These are phyloP conservation scores for Lasioglossum calceatum DNA, from an alignment of 2,888 invertebrate species.

Conservation along the genomic window DNA sequence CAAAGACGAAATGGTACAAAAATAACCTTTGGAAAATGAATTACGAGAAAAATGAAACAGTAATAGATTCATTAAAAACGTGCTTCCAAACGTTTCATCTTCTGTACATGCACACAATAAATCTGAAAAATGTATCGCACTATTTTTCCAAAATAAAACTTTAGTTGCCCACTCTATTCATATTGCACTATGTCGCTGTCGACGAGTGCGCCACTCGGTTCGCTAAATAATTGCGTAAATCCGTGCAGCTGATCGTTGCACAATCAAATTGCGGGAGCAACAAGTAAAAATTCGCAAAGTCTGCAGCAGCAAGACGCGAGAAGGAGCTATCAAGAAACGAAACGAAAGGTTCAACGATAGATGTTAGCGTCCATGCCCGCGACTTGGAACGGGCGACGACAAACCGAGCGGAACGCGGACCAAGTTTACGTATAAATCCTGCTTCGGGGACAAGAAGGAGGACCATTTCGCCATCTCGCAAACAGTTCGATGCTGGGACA, in stretches of 20 bases:
- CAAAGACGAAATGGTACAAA: too few species aligned
- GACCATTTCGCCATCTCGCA: slow-evolving; percentile 49
- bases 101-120: background rate
- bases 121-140: background rate
- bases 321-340: background rate
- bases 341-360: slow-evolving; percentile 34
- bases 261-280: slow-evolving; percentile 16
- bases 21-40: too few species aligned
- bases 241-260: background rate
- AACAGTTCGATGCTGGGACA: slow-evolving; percentile 58
- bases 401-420: slow-evolving; percentile 43
- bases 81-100: background rate
- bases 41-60: too few species aligned
- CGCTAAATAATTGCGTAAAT: background rate
- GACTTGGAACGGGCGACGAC: slow-evolving; percentile 57
- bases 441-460: slow-evolving; percentile 29
- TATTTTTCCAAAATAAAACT: background rate
- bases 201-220: background rate
- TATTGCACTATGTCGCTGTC: background rate
- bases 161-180: background rate
- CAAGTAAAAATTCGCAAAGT: slow-evolving; percentile 34
- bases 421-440: slow-evolving; percentile 74
- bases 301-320: background rate
- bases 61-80: too few species aligned
- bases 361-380: slow-evolving; percentile 60